phyloP scores from a whole-genome alignment of 2,797 vertebrate species.

The Rhabdophis nuchalis region DNA sequence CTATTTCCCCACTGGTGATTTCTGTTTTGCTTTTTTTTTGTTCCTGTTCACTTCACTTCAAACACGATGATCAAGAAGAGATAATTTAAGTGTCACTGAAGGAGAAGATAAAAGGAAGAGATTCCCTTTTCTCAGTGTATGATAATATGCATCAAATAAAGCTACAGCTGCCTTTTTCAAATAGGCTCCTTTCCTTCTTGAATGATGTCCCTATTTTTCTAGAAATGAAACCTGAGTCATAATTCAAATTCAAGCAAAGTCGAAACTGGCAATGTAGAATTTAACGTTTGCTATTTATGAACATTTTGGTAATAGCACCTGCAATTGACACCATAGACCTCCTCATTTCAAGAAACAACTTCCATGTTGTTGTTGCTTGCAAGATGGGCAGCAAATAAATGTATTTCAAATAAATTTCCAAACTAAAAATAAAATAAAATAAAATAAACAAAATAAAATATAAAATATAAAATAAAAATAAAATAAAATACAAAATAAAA shows the following conservation, averaged over 20 bases:
- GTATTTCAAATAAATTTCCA: background rate
- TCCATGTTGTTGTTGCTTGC: background rate
- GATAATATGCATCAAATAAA: background rate
- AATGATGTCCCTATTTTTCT: background rate
- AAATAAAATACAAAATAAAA: no score
- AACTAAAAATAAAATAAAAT: no score
- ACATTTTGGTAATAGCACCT: no score
- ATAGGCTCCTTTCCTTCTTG: background rate
- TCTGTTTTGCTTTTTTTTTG: no score
- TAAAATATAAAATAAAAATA: background rate
- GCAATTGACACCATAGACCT: no score
- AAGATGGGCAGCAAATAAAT: background rate
- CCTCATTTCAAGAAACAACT: background rate
- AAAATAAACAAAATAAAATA: no score
- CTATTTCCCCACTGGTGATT: background rate
- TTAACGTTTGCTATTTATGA: no score
- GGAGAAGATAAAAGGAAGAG: background rate
- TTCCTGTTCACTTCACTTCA: background rate
- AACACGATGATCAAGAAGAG: background rate
- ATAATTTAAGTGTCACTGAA: background rate
- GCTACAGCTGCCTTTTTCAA: background rate
- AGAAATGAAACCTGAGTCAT: background rate
- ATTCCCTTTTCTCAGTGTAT: background rate
- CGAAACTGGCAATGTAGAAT: background rate
- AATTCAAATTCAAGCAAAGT: background rate